Evolutionary conservation across 2,888 invertebrate species (phyloP), one percentile per base, ranked within the genome.

Genomic region (Parnassius mnemosyne): DNA sequence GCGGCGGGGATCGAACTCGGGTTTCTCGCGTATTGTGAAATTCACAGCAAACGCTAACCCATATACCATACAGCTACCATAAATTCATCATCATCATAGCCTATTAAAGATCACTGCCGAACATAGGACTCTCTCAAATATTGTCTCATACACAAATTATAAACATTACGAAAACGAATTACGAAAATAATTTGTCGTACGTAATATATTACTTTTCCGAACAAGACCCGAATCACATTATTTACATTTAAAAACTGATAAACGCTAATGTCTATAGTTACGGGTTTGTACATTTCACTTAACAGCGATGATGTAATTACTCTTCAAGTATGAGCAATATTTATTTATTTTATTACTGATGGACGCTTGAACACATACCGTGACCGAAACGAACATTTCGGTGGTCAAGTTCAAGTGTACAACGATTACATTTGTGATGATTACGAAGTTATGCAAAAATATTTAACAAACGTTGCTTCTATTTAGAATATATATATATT

Each of bases 381-480:
- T 71, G 73, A 69, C 69, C 69, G 71, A 74, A 73, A 70, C 75
- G 34, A 79, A 83, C 81, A 78, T 81, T 75, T 79, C 80, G 82
- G 78, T 85, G 86, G 87, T 87, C 88, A 89, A 89, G 88, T 89
- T 89, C 85, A 89, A 84, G 85, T 76, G 73, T 68, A 71, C 64
- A 62, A 51, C 51, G 46, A 46, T 51, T 52, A 63, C 34, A 41
- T 52, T 56, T 42, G 43, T 34, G 43, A 50, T 51, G 10, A 3
- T 20, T 50, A 54, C 43, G 25, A 50, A 55, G 43, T 10, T 13
- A 49, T 13, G 13, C 10, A 49, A 2, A 49, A 3, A 49, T 7
- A 34, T 7, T 7, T 34, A 34, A 34, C 25, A 25, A 25, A 25
- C 34, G 34, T 34, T 34, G 34, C 34, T 34, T 34, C 3, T n/a